Evolutionary conservation across 2,113 vertebrate genomes (phyloP), one percentile per base, ranked within the genome.

Genomic region (Entosphenus tridentatus): DNA sequence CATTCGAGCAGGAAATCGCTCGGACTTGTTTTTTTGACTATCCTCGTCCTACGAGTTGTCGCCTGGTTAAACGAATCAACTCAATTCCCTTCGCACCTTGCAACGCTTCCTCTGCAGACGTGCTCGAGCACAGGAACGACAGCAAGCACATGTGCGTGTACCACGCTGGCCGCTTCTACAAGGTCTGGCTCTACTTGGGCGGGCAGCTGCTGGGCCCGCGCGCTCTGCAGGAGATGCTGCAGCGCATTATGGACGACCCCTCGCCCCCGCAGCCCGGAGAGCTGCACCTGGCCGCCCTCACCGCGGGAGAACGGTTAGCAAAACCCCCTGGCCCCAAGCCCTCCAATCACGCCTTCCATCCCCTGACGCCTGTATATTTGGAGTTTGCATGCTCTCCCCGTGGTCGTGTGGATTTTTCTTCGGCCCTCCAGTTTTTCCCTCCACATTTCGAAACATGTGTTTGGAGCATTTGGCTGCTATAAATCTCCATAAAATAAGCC

Each of bases 131-230:
- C 76, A 77, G 89, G 69, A 70, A 74, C 0, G 86, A 95, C 69
- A 84, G 88, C 73, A 86, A 84, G 68, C 88, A 96, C 57, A 72
- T 93, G 76, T 80, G 85, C 0, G 86, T 93, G 55, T 90, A 86
- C 78, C 86, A 96, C 80, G 77, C n/a, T 56, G 89, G 89, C 3
- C 84, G 89, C 10, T 89, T 85, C 74, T 96, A 84, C 78, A 82
- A 84, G 71, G 69, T 93, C 18, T 89, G 86, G 83, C 77, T 96
- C 3, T 92, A 92, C 70, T 78, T 84, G 0, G 86, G 85, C 9
- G 83, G 85, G 16, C 78, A 80, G 12, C 80, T 86, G 70, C 86
- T 93, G 62, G 71, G 73, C 14, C 91, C 89, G 12, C 78, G 82
- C 0, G 87, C 90, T 75, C 80, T 96, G 59, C 81, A 96, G 80